Evolutionary conservation across 1,140 invertebrate genomes (phyloP), one percentile per base, ranked within the genome.

Genomic region (Papilio xuthus): DNA sequence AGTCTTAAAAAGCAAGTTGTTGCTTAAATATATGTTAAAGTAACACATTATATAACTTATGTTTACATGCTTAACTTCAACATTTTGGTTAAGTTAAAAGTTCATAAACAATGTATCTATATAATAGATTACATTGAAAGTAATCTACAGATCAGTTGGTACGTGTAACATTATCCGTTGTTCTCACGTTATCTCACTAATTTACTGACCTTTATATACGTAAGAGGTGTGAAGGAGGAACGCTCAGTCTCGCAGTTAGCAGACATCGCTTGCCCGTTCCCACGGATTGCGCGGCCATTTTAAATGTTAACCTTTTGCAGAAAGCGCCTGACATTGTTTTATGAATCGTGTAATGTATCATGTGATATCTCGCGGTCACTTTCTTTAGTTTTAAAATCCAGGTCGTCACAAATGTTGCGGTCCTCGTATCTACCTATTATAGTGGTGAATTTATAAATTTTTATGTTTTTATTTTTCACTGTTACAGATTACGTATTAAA

Each of bases 241-340:
- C 81, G 85, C 82, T 88, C 86, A 89, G 83, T 85, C 80, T 80
- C 77, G 70, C 42, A 84, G 71, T 79, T 80, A 76, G 71, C 44
- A 84, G 71, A 80, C 67, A 79, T 88, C 88, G 84, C 83, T 63
- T 72, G 76, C 79, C 85, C 85, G 77, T 89, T 92, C 91, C 87
- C 91, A 92, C 91, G 89, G 81, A 82, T 85, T 77, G 79, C 81
- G 77, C 79, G 81, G 84, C 81, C 79, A 70, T 77, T 77, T 80
- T 82, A 82, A 78, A 83, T 85, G 77, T 79, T 84, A 87, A 90
- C 87, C 86, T 89, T 88, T 90, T 75, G 84, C 87, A 83, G 86
- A 89, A 88, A 90, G 85, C 83, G 83, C 80, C 83, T 82, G 85
- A 85, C 87, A 84, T 85, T 83, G 83, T 87, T 78, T 83, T 85